These are phyloP conservation scores for Toxotes jaculatrix DNA, from an alignment of 2,113 vertebrate genomes.

Conservation along the genomic window DNA sequence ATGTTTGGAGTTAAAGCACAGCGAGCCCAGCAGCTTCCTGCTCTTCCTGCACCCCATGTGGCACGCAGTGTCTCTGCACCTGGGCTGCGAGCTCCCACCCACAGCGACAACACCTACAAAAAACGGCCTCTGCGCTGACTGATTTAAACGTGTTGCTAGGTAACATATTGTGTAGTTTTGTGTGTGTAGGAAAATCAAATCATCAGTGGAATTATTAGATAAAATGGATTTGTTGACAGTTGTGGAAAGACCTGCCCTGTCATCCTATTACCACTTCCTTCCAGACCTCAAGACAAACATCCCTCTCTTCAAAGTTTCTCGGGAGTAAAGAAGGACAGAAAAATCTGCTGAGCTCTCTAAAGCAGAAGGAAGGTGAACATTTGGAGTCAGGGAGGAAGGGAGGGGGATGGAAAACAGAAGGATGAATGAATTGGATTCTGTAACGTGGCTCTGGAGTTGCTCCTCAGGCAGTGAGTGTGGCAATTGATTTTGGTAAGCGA, in stretches of 20 bases:
- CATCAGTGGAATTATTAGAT: constrained; percentile 39
- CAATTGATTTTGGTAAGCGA: constrained; percentile 72
- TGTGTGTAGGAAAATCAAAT: constrained; percentile 21
- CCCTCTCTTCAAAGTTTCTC: constrained; percentile 48
- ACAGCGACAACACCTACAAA: constrained; percentile 17
- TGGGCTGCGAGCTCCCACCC: constrained; percentile 34
- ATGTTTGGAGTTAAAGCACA: constrained; percentile 41
- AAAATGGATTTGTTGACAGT: constrained; percentile 53
- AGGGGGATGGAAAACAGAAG: constrained; percentile 21
- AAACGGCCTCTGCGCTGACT: constrained; percentile 11
- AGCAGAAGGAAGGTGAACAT: constrained; percentile 15
- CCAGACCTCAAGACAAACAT: constrained; percentile 56
- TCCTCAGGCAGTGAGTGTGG: constrained; percentile 54
- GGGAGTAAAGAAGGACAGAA: constrained; percentile 12
- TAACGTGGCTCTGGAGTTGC: constrained; percentile 17
- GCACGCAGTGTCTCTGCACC: constrained; percentile 18
- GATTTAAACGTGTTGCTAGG: constrained; percentile 47
- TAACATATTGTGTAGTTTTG: constrained; percentile 19
- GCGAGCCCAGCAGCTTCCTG: constrained; percentile 33
- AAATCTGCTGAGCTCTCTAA: constrained; percentile 48
- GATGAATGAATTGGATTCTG: constrained; percentile 55
- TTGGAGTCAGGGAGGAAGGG: constrained; percentile 17
- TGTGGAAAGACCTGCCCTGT: constrained; percentile 45
- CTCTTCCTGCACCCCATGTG: constrained; percentile 25
- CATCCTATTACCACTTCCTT: constrained; percentile 54